These are phyloP conservation scores for Lutraria rhynchaena DNA, from an alignment of 1,140 invertebrate species.

Conservation along the genomic window DNA sequence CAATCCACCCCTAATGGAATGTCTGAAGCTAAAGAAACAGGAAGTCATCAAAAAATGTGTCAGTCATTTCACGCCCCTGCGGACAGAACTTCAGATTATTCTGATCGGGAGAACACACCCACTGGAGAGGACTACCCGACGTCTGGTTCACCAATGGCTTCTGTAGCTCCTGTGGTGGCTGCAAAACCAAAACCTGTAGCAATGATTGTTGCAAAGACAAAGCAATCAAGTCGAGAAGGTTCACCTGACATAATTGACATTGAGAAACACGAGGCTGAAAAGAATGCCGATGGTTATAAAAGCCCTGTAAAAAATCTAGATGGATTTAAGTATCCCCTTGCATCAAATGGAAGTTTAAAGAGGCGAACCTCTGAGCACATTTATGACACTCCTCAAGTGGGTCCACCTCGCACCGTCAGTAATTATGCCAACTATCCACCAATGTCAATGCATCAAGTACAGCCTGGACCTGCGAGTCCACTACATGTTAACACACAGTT, in stretches of 20 bases:
- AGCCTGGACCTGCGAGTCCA: constrained; percentile 52
- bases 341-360: constrained; percentile 60
- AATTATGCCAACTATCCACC: constrained; percentile 63
- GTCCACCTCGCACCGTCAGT: constrained; percentile 58
- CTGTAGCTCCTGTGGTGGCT: constrained; percentile 89
- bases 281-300: constrained; percentile 70
- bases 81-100: constrained; percentile 57
- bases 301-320: constrained; percentile 56
- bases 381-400: constrained; percentile 75
- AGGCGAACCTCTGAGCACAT: constrained; percentile 71
- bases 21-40: constrained; percentile 61
- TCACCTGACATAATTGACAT: constrained; percentile 73
- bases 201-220: constrained; percentile 88
- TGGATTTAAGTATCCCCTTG: constrained; percentile 52
- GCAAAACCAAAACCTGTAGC: constrained; percentile 90
- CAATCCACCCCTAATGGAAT: constrained; percentile 64
- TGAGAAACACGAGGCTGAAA: constrained; percentile 72
- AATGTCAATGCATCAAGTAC: constrained; percentile 62
- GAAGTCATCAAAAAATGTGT: constrained; percentile 86
- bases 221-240: constrained; percentile 71
- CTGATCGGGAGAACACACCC: constrained; percentile 68
- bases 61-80: constrained; percentile 85
- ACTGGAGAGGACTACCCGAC: constrained; percentile 67
- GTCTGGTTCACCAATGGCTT: constrained; percentile 48
- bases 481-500: constrained; percentile 67